A percentile compares a stretch with the other conserved stretches of the same genome.
phyloP scores from a whole-genome alignment of 2,113 vertebrate species.

The Xenopus borealis region DNA sequence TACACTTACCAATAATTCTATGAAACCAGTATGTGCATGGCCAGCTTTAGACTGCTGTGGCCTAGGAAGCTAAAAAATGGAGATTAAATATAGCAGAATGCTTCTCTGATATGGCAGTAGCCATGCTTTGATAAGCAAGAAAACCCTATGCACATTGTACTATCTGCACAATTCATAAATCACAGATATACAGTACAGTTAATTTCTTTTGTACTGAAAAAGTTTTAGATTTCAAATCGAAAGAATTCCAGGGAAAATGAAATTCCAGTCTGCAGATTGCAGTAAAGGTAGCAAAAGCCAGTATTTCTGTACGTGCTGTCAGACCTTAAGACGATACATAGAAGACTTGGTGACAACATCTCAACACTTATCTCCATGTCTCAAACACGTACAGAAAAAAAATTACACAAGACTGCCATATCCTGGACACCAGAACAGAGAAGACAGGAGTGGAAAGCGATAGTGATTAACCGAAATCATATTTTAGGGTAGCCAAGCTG shows the following conservation, averaged over 20 bases:
- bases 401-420: background rate
- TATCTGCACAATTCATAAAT: too few relatives aligned
- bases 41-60: too few relatives aligned
- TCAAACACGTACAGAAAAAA: background rate
- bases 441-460: background rate
- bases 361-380: background rate
- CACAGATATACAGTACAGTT: too few relatives aligned
- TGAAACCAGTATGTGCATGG: too few relatives aligned
- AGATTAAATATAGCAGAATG: too few relatives aligned
- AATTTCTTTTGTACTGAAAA: background rate
- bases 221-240: background rate
- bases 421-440: background rate
- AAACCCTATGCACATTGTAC: too few relatives aligned
- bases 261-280: background rate
- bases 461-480: background rate
- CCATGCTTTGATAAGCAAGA: too few relatives aligned
- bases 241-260: background rate
- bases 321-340: background rate
- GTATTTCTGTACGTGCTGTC: background rate
- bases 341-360: background rate
- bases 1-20: too few relatives aligned
- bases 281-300: too few relatives aligned
- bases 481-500: background rate
- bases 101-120: too few relatives aligned
- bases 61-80: too few relatives aligned